Base-by-base conservation (phyloP, 2,113 vertebrate species). In the Eulemur macaco region DNA sequence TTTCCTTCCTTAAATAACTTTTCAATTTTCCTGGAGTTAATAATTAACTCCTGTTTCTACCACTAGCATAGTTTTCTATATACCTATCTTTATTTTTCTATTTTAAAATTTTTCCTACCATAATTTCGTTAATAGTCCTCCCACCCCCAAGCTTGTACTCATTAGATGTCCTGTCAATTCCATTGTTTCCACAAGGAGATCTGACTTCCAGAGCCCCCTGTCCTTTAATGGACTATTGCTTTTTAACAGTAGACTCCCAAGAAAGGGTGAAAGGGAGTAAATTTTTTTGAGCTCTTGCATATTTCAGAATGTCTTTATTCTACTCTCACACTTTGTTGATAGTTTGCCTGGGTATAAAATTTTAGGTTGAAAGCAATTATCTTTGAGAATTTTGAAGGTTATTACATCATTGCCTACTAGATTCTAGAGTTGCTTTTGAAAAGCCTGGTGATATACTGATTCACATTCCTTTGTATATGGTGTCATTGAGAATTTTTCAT, bases 291-390 rank as follows among this genome's bases (percentile, higher is more conserved):
- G 37, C 23, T 80, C 37, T 74, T 90, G 21, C 45, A 13, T 92
- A 77, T 91, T 80, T 89, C 34, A 81, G 77, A 63, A 73, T 77
- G n/a, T 74, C 9, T 89, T 71, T 83, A 85, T 90, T 96, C 37
- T 93, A 0, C 60, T 89, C 6, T 81, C 47, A 83, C 20, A 69
- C 20, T 88, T 78, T 31, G 88, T 93, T 93, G 60, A 74, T 93
- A 95, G 81, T 96, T 92, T 91, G 27, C 52, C 29, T 80, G 81
- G 71, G 39, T 96, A 78, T 95, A 88, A 91, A 95, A 94, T 81
- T 73, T 76, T 91, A 93, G 86, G 52, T 86, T 92, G 54, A 81
- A 88, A 92, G 23, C 39, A 89, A 66, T 80, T 69, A 85, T 80
- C 52, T 81, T 94, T 47, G 21, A 64, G 80, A 47, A 94, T 86